Conservation (phyloP, 2,888 invertebrate species). For the Aphidius colemani region DNA sequence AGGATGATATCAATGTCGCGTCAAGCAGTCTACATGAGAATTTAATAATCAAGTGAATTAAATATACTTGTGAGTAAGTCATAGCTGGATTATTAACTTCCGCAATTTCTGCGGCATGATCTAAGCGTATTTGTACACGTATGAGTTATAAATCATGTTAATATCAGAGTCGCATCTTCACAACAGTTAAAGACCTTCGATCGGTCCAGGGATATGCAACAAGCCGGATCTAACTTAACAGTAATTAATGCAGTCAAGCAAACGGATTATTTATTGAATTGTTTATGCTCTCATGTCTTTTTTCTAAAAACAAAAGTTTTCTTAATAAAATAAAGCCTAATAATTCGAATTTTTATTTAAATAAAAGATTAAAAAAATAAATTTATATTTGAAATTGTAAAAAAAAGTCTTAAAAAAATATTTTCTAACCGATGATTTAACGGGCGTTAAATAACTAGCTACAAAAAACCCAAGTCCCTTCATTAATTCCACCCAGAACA, state of each 20-base stretch:
- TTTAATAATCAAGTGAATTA: slow-evolving; percentile 5
- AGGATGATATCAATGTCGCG: slow-evolving; percentile 10
- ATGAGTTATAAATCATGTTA: slow-evolving; percentile 10
- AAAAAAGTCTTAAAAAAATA: neutral
- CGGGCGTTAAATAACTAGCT: slow-evolving; percentile 21
- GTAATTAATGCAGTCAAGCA: slow-evolving; percentile 15
- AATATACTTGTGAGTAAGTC: neutral
- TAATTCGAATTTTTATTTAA: too few species aligned
- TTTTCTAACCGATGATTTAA: neutral
- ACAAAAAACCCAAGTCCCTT: slow-evolving; percentile 14
- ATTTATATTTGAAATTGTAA: neutral
- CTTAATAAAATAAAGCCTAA: too few species aligned
- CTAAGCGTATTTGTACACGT: neutral
- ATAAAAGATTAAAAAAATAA: neutral
- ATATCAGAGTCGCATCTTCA: slow-evolving; percentile 21
- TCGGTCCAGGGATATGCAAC: neutral
- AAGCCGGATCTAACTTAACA: slow-evolving; percentile 5
- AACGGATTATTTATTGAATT: neutral
- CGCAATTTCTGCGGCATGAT: slow-evolving; percentile 15
- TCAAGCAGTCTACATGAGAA: slow-evolving; percentile 6
- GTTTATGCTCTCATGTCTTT: too few species aligned
- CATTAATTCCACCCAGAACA: slow-evolving; percentile 24
- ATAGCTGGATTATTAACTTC: neutral
- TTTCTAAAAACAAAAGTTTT: too few species aligned
- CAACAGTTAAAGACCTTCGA: slow-evolving; percentile 2